Evolutionary conservation across 2,113 vertebrate species (phyloP), one percentile per base, ranked within the genome.

Genomic region (Passerina amoena): DNA sequence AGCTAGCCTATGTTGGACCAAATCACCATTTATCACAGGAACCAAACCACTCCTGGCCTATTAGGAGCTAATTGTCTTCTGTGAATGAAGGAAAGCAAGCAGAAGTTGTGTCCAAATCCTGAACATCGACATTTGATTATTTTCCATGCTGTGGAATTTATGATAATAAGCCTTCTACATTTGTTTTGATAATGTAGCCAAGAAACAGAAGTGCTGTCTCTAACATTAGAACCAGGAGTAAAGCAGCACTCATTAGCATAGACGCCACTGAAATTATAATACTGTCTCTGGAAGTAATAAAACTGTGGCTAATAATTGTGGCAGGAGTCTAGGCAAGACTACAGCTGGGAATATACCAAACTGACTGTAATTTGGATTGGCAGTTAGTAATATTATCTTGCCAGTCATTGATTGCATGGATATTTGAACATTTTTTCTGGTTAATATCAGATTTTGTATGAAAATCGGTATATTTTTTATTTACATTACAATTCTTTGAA

Each of bases 331-430:
- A 92, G 95, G 85, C 78, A 85, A 66, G 75, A 73, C 25, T 57
- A 87, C 65, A 95, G 45, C 60, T 91, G 64, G 37, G 45, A 84
- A 35, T 12, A 5, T 86, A 81, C 92, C 96, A 93, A 77, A 90
- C 45, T 88, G 44, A 94, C 70, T 95, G 35, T 93, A 88, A 96
- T 96, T 95, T 96, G 78, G 57, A 80, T 83, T 97, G 96, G 86
- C 94, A 96, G 69, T 81, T 73, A 90, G 24, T 92, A 8, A 11
- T 64, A 48, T 37, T 59, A 91, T 59, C 71, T 96, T 96, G 86
- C 59, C 79, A 96, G 87, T 91, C 44, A 76, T 90, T 95, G 94
- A 96, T 96, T 96, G 50, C 48, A 80, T 0, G 2, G 77, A n/a
- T 91, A 80, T 66, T 89, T 92, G 54, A 96, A 56, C 40, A 56